Conservation (phyloP, 2,797 vertebrate species). For the Nothura maculosa region DNA sequence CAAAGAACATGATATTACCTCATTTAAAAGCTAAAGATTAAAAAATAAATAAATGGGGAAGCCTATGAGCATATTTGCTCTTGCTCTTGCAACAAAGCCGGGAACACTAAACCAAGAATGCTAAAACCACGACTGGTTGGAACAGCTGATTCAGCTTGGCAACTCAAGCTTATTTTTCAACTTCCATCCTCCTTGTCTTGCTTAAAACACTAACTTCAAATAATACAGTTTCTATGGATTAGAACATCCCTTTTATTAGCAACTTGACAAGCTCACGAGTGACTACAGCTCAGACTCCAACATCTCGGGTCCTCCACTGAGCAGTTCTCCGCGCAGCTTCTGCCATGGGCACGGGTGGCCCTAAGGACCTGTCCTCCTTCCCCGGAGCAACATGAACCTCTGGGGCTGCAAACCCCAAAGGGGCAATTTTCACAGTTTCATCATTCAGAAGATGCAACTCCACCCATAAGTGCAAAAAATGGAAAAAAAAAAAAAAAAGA, state of each 20-base stretch:
- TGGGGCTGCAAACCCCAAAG: not conserved
- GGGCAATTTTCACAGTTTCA: not conserved
- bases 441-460: not conserved
- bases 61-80: rapidly evolving
- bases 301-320: not conserved
- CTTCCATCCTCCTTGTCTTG: not conserved
- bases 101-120: not conserved
- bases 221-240: not conserved
- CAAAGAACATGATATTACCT: not conserved
- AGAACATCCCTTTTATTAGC: not conserved
- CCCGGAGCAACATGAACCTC: not conserved
- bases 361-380: not conserved
- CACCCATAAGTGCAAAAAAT: not conserved
- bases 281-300: not conserved
- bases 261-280: not conserved
- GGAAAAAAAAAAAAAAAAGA: too few relatives aligned
- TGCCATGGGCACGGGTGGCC: not conserved
- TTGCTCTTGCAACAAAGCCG: not conserved
- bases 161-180: not conserved
- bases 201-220: not conserved
- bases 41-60: not conserved
- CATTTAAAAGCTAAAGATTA: not conserved
- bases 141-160: not conserved
- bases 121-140: not conserved
- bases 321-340: not conserved